These are phyloP conservation scores for Accipiter virgatus DNA, from an alignment of 2,113 vertebrate species.

Conservation along the genomic window DNA sequence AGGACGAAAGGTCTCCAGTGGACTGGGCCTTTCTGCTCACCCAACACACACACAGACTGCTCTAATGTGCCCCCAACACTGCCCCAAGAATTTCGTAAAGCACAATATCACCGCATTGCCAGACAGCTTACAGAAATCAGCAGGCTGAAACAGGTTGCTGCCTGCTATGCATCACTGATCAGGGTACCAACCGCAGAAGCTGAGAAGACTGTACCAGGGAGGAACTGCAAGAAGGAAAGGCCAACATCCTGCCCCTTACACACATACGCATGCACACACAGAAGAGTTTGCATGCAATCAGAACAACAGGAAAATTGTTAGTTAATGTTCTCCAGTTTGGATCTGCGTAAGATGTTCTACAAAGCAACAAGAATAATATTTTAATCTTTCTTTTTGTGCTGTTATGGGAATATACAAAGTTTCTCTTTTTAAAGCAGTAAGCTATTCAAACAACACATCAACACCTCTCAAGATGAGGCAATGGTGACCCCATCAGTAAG, in stretches of 20 bases:
- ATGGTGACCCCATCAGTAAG: not conserved
- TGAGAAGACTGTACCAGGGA: not conserved
- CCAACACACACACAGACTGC: not conserved
- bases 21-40: not conserved
- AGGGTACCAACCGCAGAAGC: not conserved
- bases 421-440: not conserved
- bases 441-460: not conserved
- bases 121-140: not conserved
- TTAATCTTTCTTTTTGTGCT: not conserved
- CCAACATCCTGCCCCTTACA: not conserved
- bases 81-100: not conserved
- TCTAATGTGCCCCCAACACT: not conserved
- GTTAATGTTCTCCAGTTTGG: not conserved
- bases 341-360: not conserved
- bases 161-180: not conserved
- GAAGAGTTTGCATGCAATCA: not conserved
- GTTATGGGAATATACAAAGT: not conserved
- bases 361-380: not conserved
- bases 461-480: not conserved
- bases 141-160: not conserved
- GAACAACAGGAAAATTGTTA: not conserved
- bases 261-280: accelerated
- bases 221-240: not conserved
- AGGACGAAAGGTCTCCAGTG: not conserved
- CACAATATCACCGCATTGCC: accelerated